These are phyloP conservation scores for Malacosoma neustria DNA, from an alignment of 2,888 invertebrate species.

Conservation along the genomic window DNA sequence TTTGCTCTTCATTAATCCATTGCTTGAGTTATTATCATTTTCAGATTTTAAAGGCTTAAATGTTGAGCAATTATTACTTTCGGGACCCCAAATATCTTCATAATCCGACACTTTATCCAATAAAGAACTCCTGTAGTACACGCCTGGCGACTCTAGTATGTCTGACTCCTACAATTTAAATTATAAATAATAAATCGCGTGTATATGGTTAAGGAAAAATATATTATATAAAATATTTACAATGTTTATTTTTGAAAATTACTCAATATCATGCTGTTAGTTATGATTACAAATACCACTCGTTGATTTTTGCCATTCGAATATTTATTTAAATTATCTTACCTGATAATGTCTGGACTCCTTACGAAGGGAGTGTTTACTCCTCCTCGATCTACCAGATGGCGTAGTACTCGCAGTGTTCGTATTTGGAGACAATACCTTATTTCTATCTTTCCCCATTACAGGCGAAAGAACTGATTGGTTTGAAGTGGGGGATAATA, in stretches of 20 bases:
- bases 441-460: conserved; percentile 54
- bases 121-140: conserved; percentile 89
- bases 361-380: conserved; percentile 77
- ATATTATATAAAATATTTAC: background rate
- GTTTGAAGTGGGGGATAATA: conserved; percentile 64
- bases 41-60: conserved; percentile 61
- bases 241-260: conserved; percentile 8
- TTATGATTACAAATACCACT: conserved; percentile 21
- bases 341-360: conserved; percentile 83
- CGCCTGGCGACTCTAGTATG: conserved; percentile 86
- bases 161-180: conserved; percentile 79
- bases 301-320: conserved; percentile 7
- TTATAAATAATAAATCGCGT: conserved; percentile 1
- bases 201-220: background rate
- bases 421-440: conserved; percentile 58
- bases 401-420: conserved; percentile 72
- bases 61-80: conserved; percentile 64
- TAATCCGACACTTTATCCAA: conserved; percentile 96
- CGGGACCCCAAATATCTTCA: conserved; percentile 93
- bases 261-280: conserved; percentile 38
- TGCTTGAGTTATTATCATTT: conserved; percentile 52
- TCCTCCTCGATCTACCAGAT: conserved; percentile 71
- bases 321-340: conserved; percentile 24
- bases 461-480: conserved; percentile 60
- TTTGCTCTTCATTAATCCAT: conserved; percentile 70